phyloP scores from a whole-genome alignment of 2,888 invertebrate species.

The Drosophila subquinaria region DNA sequence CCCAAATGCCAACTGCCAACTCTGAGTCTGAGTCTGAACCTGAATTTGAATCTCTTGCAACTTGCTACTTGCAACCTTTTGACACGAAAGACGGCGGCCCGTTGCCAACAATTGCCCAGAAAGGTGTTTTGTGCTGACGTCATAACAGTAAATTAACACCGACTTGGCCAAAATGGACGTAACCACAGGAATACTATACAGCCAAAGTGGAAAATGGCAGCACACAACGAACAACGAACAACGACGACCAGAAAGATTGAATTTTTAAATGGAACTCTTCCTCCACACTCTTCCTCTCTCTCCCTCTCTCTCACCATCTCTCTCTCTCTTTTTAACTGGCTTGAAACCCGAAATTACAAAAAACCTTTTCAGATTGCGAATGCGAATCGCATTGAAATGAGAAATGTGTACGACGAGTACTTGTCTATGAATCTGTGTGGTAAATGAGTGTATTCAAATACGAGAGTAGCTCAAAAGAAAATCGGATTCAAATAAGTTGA shows the following conservation, averaged over 20 bases:
- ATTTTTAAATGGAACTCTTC: constrained; percentile 55
- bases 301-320: not conserved
- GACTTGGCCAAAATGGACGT: constrained; percentile 19
- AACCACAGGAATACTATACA: constrained; percentile 7
- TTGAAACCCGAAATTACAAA: constrained; percentile 43
- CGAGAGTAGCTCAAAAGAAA: constrained; percentile 39
- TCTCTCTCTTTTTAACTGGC: not conserved
- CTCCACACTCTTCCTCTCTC: not conserved
- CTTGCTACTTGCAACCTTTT: constrained; percentile 47
- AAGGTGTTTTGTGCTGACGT: constrained; percentile 59
- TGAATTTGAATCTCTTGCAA: constrained; percentile 16
- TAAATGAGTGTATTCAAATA: constrained; percentile 28
- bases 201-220: not conserved
- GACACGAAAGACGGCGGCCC: constrained; percentile 22
- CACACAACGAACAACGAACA: not conserved
- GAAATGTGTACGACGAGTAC: constrained; percentile 14
- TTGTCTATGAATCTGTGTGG: constrained; percentile 11
- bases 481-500: not conserved
- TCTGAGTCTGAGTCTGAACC: not conserved
- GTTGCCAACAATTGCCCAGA: constrained; percentile 15
- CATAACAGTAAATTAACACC: constrained; percentile 74
- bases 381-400: constrained; percentile 52
- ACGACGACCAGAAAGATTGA: constrained; percentile 51
- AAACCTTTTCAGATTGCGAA: constrained; percentile 42
- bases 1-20: not conserved